A percentile compares a stretch with the other conserved stretches of the same genome.
Evolutionary conservation across 2,113 vertebrate genomes (phyloP).

Genomic region (Siphamia tubifer): DNA sequence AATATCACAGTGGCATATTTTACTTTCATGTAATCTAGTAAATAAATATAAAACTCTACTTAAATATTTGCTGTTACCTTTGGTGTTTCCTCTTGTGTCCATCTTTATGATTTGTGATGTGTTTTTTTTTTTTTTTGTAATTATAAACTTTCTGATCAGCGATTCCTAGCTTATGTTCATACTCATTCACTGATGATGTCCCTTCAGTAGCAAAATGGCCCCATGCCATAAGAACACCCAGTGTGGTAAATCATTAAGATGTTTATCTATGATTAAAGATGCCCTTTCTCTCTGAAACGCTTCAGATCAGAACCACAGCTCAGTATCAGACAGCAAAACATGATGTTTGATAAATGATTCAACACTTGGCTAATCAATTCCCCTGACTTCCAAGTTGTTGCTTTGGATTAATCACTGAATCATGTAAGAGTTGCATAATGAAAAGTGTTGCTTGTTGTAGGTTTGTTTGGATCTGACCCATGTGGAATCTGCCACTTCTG

Average conservation of each 20-base stretch:
- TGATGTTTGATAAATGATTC: constrained; percentile 56
- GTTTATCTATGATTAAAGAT: constrained; percentile 54
- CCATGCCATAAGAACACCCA: constrained; percentile 35
- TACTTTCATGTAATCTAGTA: too few relatives aligned
- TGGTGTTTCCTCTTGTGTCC: not conserved
- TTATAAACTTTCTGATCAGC: not conserved
- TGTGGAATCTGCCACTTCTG: too few relatives aligned
- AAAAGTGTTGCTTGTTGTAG: not conserved
- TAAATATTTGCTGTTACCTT: not conserved
- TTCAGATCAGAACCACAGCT: constrained; percentile 27
- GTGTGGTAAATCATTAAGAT: constrained; percentile 54
- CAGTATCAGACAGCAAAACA: constrained; percentile 3
- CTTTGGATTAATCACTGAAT: constrained; percentile 22
- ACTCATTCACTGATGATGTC: not conserved
- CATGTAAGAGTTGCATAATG: not conserved
- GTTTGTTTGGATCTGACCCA: not conserved
- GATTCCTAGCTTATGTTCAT: not conserved
- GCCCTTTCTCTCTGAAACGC: constrained; percentile 16
- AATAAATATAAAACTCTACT: not conserved
- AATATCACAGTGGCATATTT: too few relatives aligned
- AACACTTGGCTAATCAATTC: constrained; percentile 35
- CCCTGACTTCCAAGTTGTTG: constrained; percentile 22
- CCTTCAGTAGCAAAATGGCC: not conserved
- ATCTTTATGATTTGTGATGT: not conserved
- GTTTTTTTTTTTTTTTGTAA: too few relatives aligned